These are phyloP conservation scores for Tetragonula carbonaria DNA, from an alignment of 2,888 invertebrate species.

Conservation along the genomic window DNA sequence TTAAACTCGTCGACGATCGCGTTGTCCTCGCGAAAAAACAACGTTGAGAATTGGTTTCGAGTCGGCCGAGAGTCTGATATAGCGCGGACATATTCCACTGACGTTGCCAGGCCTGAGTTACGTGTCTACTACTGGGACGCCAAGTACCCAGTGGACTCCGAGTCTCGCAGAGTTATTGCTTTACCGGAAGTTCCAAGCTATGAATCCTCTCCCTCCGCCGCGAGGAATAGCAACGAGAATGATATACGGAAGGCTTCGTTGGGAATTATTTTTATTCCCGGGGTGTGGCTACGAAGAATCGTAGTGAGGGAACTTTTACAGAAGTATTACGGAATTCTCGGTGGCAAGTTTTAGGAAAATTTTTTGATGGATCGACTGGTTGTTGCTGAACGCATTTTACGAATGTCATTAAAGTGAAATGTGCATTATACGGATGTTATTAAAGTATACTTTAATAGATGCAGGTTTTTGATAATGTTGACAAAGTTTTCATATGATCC, in stretches of 20 bases:
- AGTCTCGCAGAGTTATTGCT: conserved; percentile 33
- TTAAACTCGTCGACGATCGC: conserved; percentile 26
- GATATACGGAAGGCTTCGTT: conserved; percentile 29
- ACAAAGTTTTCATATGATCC: not conserved
- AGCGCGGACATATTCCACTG: conserved; percentile 33
- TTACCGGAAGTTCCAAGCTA: conserved; percentile 30
- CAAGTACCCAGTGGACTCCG: not conserved
- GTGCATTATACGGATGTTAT: not conserved
- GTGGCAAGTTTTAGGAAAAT: not conserved
- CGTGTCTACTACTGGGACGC: conserved; percentile 43
- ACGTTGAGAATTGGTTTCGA: conserved; percentile 2
- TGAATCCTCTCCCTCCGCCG: conserved; percentile 27
- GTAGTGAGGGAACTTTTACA: not conserved
- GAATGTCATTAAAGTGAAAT: too few species aligned
- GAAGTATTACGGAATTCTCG: not conserved
- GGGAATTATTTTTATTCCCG: conserved; percentile 35
- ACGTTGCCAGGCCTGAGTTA: conserved; percentile 31
- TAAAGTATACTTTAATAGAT: not conserved
- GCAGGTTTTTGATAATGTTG: not conserved
- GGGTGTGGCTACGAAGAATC: not conserved
- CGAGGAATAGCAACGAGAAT: not conserved
- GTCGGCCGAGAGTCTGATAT: conserved; percentile 6
- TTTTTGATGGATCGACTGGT: not conserved
- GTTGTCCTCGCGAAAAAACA: conserved; percentile 1
- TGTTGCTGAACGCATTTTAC: not conserved